Conservation (phyloP, 2,888 invertebrate genomes). For the Calephelis perditalis region DNA sequence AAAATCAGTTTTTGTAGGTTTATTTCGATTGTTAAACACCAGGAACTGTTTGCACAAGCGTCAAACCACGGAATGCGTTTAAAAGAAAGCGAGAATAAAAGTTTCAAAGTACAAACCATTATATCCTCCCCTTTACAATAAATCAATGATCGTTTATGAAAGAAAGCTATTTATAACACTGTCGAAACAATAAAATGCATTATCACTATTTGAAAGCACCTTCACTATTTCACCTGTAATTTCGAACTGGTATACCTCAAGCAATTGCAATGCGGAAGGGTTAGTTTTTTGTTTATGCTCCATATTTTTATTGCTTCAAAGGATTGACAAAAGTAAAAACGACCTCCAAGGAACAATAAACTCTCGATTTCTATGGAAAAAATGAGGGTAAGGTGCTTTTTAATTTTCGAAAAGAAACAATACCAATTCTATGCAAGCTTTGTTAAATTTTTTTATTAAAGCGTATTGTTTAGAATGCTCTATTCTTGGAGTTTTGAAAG, state of each 20-base stretch:
- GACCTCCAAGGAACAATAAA: slow-evolving; percentile 53
- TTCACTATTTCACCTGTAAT: slow-evolving; percentile 74
- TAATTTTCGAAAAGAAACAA: slow-evolving; percentile 56
- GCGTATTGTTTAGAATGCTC: slow-evolving; percentile 32
- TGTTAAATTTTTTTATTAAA: slow-evolving; percentile 47
- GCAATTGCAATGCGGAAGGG: slow-evolving; percentile 61
- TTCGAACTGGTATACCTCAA: slow-evolving; percentile 59
- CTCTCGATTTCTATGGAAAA: slow-evolving; percentile 78
- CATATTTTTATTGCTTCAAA: slow-evolving; percentile 65
- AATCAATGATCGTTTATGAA: slow-evolving; percentile 66
- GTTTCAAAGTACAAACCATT: slow-evolving; percentile 39
- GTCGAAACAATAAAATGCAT: slow-evolving; percentile 57
- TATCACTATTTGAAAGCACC: slow-evolving; percentile 63
- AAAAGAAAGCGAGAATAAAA: slow-evolving; percentile 30
- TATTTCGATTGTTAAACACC: too few relatives aligned
- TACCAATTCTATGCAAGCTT: slow-evolving; percentile 50
- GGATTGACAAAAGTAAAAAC: slow-evolving; percentile 51
- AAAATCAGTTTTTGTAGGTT: too few relatives aligned
- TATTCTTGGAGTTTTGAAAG: slow-evolving; percentile 30
- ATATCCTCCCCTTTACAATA: slow-evolving; percentile 45
- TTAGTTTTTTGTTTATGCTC: slow-evolving; percentile 67
- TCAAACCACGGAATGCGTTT: slow-evolving; percentile 16
- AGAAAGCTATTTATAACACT: slow-evolving; percentile 64
- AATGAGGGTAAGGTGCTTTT: slow-evolving; percentile 69
- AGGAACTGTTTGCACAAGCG: slow-evolving; percentile 9